Conservation (phyloP, 2,888 invertebrate species). For the Tubulanus polymorphus region DNA sequence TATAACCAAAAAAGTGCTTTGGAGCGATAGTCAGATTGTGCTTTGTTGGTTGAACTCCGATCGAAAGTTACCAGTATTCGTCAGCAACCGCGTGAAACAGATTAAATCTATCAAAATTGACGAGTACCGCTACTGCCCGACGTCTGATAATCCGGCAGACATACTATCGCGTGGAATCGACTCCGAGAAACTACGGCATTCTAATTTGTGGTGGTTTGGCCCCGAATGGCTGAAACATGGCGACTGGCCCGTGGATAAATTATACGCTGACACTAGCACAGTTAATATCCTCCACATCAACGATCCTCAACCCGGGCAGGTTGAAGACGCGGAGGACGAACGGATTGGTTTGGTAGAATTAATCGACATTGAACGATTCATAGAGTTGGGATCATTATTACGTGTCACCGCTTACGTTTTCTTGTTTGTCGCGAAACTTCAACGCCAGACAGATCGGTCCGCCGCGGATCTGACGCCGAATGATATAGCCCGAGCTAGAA, state of each 20-base stretch:
- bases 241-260: background rate
- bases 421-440: background rate
- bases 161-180: background rate
- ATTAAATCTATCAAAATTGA: background rate
- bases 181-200: background rate
- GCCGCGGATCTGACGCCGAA: background rate
- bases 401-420: background rate
- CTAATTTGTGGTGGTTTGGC: background rate
- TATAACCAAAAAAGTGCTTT: background rate
- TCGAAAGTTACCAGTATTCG: background rate
- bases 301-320: no score
- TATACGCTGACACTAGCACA: background rate
- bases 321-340: no score
- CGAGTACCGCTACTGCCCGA: background rate
- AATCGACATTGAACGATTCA: background rate
- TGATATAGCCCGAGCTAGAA: background rate
- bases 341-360: no score
- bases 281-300: no score
- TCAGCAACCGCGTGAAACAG: background rate
- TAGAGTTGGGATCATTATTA: background rate
- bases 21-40: slow-evolving; percentile 1
- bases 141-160: slow-evolving; percentile 1
- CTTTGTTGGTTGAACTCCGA: background rate
- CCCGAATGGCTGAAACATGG: background rate
- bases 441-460: background rate